Evolutionary conservation across 2,113 vertebrate genomes (phyloP), one percentile per base, ranked within the genome.

Genomic region (Stomatorhinus ivindoensis): DNA sequence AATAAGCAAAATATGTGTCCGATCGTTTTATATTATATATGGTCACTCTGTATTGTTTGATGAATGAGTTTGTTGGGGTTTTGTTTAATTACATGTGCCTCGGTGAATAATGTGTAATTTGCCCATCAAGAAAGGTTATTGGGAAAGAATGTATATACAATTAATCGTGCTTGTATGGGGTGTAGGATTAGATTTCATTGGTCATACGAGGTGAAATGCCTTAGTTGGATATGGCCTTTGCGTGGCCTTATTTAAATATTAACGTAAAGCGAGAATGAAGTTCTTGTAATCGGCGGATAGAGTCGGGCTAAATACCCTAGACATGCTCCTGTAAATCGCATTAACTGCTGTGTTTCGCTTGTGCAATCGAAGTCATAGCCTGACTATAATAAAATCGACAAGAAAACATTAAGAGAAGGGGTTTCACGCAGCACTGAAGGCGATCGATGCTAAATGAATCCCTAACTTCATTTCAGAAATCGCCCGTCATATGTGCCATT

Each of bases 361-460:
- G 39, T 84, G 82, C 42, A 44, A 47, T 84, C 15, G 82, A 80
- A 80, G 73, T 39, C 73, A 47, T 84, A 84, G 82, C 82, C 17
- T 47, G 42, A 24, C 82, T 80, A 80, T 80, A 80, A 80, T 42
- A 80, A 47, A 47, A 47, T 44, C 82, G 19, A 24, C 82, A 24
- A 84, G 82, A 47, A 47, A 84, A 84, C 44, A 84, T 84, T 47
- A 84, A 84, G 82, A 84, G 82, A 47, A 80, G 42, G 73, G 73
- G 15, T 17, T 80, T 80, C 73, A 80, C 73, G 73, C 73, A 42
- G 73, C 42, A 19, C 73, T 42, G 73, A 80, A 39, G 31, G 73
- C 73, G 73, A 80, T 80, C 73, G 35, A 80, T 80, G 73, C 73
- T 42, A 80, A 80, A 80, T 42, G 73, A 21, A 84, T 84, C 39